Percentiles rank a stretch among this genome's conserved stretches.
phyloP scores from a whole-genome alignment of 1,140 invertebrate species.

The Cyclina sinensis region DNA sequence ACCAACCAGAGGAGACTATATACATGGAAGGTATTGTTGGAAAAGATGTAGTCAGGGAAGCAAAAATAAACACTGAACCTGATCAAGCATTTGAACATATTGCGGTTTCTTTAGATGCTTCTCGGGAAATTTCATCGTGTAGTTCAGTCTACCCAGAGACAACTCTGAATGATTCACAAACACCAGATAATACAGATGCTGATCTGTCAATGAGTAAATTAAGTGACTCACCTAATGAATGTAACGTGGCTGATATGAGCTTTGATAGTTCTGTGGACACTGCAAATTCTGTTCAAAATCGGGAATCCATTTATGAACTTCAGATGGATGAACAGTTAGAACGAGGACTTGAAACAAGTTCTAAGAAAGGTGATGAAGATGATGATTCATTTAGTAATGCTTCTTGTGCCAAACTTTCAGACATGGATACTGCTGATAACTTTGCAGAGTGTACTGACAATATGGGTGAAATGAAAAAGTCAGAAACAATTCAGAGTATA shows the following conservation, averaged over 20 bases:
- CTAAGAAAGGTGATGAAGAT: slow-evolving; percentile 73
- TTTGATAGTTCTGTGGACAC: slow-evolving; percentile 81
- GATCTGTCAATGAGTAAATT: slow-evolving; percentile 39
- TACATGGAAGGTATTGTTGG: slow-evolving; percentile 65
- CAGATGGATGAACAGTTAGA: slow-evolving; percentile 84
- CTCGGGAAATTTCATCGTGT: slow-evolving; percentile 66
- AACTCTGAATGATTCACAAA: slow-evolving; percentile 49
- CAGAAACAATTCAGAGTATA: slow-evolving; percentile 72
- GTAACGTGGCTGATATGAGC: slow-evolving; percentile 77
- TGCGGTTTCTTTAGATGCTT: slow-evolving; percentile 69
- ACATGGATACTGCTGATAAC: slow-evolving; percentile 54
- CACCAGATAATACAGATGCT: slow-evolving; percentile 44
- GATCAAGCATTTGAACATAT: slow-evolving; percentile 73
- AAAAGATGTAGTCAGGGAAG: slow-evolving; percentile 64
- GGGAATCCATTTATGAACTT: slow-evolving; percentile 85
- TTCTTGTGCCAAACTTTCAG: slow-evolving; percentile 77
- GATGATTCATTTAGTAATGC: slow-evolving; percentile 84
- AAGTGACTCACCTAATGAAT: slow-evolving; percentile 44
- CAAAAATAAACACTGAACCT: slow-evolving; percentile 75
- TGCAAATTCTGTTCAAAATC: slow-evolving; percentile 66
- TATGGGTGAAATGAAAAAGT: slow-evolving; percentile 64
- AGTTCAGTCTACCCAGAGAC: slow-evolving; percentile 61
- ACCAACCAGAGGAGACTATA: slow-evolving; percentile 52
- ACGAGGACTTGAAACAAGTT: slow-evolving; percentile 66
- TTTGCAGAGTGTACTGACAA: slow-evolving; percentile 26